These are phyloP conservation scores for Perizoma flavofasciatum DNA, from an alignment of 2,888 invertebrate genomes.

Conservation along the genomic window DNA sequence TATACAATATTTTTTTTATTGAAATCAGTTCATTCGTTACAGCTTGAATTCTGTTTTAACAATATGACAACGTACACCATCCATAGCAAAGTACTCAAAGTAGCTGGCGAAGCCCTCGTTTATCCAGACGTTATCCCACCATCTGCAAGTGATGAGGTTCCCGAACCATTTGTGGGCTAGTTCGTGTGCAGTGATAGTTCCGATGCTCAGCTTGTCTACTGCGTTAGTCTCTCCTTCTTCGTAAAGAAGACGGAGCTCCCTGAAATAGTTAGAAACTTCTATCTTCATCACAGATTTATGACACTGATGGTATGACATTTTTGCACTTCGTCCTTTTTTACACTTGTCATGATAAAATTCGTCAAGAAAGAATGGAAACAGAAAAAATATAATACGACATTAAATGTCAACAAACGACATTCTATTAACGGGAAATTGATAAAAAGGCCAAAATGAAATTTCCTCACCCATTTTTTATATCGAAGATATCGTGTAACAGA, in stretches of 20 bases:
- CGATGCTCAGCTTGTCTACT: constrained; percentile 71
- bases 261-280: constrained; percentile 35
- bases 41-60: too few relatives aligned
- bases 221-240: constrained; percentile 71
- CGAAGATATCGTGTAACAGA: too few relatives aligned
- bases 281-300: neutral
- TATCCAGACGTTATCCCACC: constrained; percentile 90
- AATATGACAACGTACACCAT: constrained; percentile 72
- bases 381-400: too few relatives aligned
- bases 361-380: too few relatives aligned
- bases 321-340: too few relatives aligned
- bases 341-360: too few relatives aligned
- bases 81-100: constrained; percentile 86
- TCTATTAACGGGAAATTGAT: too few relatives aligned
- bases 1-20: too few relatives aligned
- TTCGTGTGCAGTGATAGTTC: constrained; percentile 83
- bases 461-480: too few relatives aligned
- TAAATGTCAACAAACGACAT: too few relatives aligned
- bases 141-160: constrained; percentile 87
- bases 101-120: constrained; percentile 90
- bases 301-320: neutral
- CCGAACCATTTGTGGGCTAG: constrained; percentile 92
- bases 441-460: too few relatives aligned
- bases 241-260: constrained; percentile 72
- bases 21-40: too few relatives aligned